These are phyloP conservation scores for Dendropsophus ebraccatus DNA, from an alignment of 2,113 vertebrate species.

Conservation along the genomic window DNA sequence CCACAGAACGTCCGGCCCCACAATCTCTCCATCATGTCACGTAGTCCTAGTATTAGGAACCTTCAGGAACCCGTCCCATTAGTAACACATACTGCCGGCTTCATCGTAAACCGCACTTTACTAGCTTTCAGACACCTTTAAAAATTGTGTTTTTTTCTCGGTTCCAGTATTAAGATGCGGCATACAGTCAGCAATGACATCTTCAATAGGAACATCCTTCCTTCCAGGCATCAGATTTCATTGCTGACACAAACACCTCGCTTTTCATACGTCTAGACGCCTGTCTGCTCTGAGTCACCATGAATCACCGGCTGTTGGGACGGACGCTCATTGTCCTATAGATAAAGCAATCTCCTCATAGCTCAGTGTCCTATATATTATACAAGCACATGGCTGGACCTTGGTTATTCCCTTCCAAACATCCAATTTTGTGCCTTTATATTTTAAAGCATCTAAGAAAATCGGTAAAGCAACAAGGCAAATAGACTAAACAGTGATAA, in stretches of 20 bases:
- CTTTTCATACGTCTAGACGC: slow-evolving; percentile 36
- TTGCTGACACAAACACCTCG: slow-evolving; percentile 23
- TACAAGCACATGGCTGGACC: not conserved
- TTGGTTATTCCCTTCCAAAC: too few relatives aligned
- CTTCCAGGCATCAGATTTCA: slow-evolving; percentile 35
- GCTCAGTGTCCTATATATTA: not conserved
- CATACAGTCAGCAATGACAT: not conserved
- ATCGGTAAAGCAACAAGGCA: too few relatives aligned
- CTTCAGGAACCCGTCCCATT: too few relatives aligned
- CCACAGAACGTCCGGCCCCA: too few relatives aligned
- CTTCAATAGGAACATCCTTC: slow-evolving; percentile 15
- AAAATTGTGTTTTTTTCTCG: not conserved
- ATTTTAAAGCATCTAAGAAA: too few relatives aligned
- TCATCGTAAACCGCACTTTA: not conserved
- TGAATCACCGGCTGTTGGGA: slow-evolving; percentile 37
- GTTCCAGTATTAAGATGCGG: not conserved
- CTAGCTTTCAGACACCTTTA: not conserved
- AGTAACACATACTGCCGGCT: not conserved
- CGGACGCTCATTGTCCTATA: slow-evolving; percentile 13
- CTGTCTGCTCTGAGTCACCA: slow-evolving; percentile 30
- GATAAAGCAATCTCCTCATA: not conserved
- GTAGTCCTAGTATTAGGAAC: too few relatives aligned
- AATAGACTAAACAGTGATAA: too few relatives aligned
- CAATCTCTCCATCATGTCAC: too few relatives aligned
- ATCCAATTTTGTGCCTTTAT: not conserved